Evolutionary conservation across 2,888 invertebrate genomes (phyloP).

Genomic region (Salpingus planirostris): DNA sequence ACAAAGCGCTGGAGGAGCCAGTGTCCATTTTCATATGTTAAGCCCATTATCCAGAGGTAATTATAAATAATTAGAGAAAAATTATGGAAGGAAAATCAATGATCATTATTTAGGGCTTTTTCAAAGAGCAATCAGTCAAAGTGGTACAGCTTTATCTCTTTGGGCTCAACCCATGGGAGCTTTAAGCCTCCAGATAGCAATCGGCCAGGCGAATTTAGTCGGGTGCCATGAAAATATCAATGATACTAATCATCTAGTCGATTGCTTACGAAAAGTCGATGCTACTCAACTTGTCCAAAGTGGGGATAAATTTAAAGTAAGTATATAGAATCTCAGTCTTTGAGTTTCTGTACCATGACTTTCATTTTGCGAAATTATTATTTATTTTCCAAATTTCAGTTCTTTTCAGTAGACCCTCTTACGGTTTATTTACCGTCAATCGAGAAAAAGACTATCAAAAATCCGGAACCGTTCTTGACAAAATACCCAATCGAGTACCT

Average conservation of each 20-base stretch:
- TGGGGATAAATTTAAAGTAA: slow-evolving; percentile 41
- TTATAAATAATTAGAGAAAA: too few relatives aligned
- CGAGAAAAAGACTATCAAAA: slow-evolving; percentile 31
- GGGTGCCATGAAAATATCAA: slow-evolving; percentile 30
- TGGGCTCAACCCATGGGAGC: slow-evolving; percentile 31
- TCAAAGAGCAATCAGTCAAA: slow-evolving; percentile 40
- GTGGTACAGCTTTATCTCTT: slow-evolving; percentile 40
- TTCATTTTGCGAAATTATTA: background rate
- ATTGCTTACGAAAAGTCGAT: slow-evolving; percentile 37
- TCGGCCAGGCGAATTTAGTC: slow-evolving; percentile 35
- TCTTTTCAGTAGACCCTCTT: slow-evolving; percentile 45
- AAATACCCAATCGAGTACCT: slow-evolving; percentile 38
- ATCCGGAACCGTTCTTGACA: slow-evolving; percentile 39
- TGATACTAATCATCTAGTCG: slow-evolving; percentile 32
- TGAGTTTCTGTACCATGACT: too few relatives aligned
- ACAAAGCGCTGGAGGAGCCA: slow-evolving; percentile 24
- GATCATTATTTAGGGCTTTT: slow-evolving; percentile 28
- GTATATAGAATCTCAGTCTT: background rate
- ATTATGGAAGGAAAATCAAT: too few relatives aligned
- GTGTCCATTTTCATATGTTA: slow-evolving; percentile 43
- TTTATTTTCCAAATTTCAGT: slow-evolving; percentile 21
- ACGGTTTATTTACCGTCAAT: slow-evolving; percentile 41
- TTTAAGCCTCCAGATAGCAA: slow-evolving; percentile 26
- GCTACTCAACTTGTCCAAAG: slow-evolving; percentile 35
- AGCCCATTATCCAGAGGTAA: slow-evolving; percentile 36